Evolutionary conservation across 2,797 vertebrate species (phyloP).

Genomic region (Alauda arvensis): DNA sequence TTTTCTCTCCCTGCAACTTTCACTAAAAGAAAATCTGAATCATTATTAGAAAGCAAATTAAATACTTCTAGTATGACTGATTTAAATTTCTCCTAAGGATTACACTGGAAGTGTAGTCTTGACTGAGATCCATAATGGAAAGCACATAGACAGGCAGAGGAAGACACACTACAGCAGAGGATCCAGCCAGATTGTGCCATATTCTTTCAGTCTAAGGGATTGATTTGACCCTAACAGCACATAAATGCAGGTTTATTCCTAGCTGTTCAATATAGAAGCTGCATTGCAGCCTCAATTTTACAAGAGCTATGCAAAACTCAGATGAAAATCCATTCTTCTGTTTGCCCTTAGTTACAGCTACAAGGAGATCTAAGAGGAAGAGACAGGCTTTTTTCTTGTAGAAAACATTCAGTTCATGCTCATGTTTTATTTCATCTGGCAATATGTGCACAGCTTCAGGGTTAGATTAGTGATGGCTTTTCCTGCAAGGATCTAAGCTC

Average conservation of each 20-base stretch:
- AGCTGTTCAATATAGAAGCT: background rate
- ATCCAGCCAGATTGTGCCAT: background rate
- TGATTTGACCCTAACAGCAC: background rate
- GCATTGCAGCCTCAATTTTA: background rate
- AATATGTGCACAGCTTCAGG: background rate
- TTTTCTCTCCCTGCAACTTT: background rate
- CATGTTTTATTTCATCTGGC: constrained; percentile 3
- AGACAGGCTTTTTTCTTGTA: background rate
- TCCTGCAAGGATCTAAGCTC: background rate
- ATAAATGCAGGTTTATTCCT: background rate
- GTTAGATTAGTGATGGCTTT: background rate
- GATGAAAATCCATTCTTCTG: background rate
- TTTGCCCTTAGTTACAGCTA: background rate
- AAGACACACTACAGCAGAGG: background rate
- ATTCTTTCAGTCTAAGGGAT: background rate
- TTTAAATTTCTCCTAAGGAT: constrained; percentile 74
- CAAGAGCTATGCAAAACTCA: background rate
- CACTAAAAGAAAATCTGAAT: constrained; percentile 63
- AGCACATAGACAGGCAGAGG: background rate
- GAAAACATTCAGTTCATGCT: background rate
- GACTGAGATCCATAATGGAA: constrained; percentile 40
- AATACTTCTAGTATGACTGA: constrained; percentile 68
- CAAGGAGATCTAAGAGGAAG: background rate
- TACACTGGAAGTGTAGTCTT: constrained; percentile 44
- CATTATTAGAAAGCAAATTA: constrained; percentile 74